Percentiles rank a stretch among this genome's conserved stretches.
Conservation (phyloP, 2,113 vertebrate genomes). For the Garra rufa region DNA sequence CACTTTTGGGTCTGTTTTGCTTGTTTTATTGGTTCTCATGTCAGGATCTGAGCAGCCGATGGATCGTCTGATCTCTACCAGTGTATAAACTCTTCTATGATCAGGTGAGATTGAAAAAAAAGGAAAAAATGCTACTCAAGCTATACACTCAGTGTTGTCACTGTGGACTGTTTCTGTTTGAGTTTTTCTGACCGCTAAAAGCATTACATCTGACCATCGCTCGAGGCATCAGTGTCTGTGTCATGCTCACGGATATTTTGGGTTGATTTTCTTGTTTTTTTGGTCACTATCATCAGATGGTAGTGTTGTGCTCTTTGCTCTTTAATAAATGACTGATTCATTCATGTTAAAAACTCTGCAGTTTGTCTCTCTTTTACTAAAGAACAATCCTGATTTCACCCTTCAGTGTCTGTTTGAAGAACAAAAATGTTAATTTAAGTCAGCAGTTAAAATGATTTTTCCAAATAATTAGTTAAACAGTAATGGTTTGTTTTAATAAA, state of each 20-base stretch:
- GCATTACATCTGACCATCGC: slow-evolving; percentile 54
- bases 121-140: slow-evolving; percentile 39
- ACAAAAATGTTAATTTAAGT: not conserved
- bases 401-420: not conserved
- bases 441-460: not conserved
- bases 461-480: too few species aligned
- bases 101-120: slow-evolving; percentile 40
- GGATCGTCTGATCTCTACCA: not conserved
- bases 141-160: slow-evolving; percentile 55
- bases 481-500: too few species aligned
- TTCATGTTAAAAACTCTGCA: slow-evolving; percentile 52
- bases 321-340: slow-evolving; percentile 82
- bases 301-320: slow-evolving; percentile 82
- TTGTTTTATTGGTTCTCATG: not conserved
- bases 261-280: slow-evolving; percentile 68
- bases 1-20: not conserved
- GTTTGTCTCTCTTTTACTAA: slow-evolving; percentile 18
- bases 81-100: slow-evolving; percentile 43
- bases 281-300: slow-evolving; percentile 78
- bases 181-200: slow-evolving; percentile 38
- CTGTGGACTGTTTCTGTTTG: slow-evolving; percentile 63
- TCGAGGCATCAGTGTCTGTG: slow-evolving; percentile 54
- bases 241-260: slow-evolving; percentile 48
- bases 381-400: not conserved
- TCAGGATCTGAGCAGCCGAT: not conserved